Conservation (phyloP, 1,140 invertebrate species). For the Chymomyza costata region DNA sequence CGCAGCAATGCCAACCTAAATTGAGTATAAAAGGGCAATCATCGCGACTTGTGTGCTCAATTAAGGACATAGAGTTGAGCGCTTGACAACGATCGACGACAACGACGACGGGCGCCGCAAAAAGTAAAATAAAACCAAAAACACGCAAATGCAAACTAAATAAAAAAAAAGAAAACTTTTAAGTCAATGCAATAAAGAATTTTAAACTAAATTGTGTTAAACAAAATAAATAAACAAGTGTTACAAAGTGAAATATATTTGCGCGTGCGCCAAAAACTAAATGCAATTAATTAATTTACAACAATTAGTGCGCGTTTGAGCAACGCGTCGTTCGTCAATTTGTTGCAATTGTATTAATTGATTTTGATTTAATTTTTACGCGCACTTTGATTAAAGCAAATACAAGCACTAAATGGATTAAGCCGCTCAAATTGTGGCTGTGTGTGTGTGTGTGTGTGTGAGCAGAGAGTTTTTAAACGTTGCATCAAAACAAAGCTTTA, state of each 20-base stretch:
- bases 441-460: slow-evolving; percentile 11
- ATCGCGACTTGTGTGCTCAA: slow-evolving; percentile 69
- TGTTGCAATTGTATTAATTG: slow-evolving; percentile 46
- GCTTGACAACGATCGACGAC: slow-evolving; percentile 25
- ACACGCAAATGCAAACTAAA: slow-evolving; percentile 3
- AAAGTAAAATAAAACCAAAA: slow-evolving; percentile 21
- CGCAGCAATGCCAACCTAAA: slow-evolving; percentile 48
- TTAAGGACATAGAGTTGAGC: slow-evolving; percentile 66
- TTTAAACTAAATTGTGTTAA: too few relatives aligned
- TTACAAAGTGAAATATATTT: slow-evolving; percentile 21
- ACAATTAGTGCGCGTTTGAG: slow-evolving; percentile 39
- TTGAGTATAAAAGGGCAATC: slow-evolving; percentile 75
- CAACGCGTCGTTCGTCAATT: slow-evolving; percentile 17
- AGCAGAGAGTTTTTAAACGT: not conserved
- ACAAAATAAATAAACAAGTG: slow-evolving; percentile 1
- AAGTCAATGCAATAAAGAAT: slow-evolving; percentile 7
- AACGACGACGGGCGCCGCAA: slow-evolving; percentile 20
- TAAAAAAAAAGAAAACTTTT: slow-evolving; percentile 1
- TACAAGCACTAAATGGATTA: slow-evolving; percentile 39
- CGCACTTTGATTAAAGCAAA: slow-evolving; percentile 41
- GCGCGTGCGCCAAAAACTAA: slow-evolving; percentile 41
- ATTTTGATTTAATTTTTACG: slow-evolving; percentile 44
- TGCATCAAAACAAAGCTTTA: too few relatives aligned
- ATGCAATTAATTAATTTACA: slow-evolving; percentile 69
- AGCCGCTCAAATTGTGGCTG: slow-evolving; percentile 6